Conservation (phyloP, 2,113 vertebrate species). For the Suricata suricatta region DNA sequence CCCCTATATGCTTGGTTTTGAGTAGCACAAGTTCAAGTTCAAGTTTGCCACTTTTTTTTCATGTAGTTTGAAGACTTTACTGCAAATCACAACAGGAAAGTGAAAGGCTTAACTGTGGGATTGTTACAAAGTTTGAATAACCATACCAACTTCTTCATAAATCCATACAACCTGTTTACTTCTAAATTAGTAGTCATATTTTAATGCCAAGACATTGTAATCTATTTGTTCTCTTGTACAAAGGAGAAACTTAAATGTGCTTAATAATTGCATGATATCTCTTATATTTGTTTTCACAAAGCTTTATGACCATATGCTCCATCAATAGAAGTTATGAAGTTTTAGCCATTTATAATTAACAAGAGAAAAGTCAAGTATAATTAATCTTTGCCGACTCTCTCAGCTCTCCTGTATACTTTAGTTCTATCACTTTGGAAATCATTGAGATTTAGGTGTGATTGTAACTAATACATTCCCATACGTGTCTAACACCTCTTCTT, state of each 20-base stretch:
- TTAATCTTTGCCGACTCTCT: slow-evolving; percentile 75
- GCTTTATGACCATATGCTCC: slow-evolving; percentile 44
- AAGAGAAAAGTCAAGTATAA: slow-evolving; percentile 42
- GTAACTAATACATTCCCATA: slow-evolving; percentile 87
- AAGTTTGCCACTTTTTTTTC: neutral
- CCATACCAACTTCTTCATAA: neutral
- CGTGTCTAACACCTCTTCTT: slow-evolving; percentile 87
- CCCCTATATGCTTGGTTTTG: neutral
- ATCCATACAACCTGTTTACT: neutral
- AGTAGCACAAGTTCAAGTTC: neutral
- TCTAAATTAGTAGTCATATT: neutral
- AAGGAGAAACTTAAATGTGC: neutral
- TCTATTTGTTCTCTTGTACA: neutral
- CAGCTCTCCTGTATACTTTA: slow-evolving; percentile 70
- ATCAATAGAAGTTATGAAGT: neutral
- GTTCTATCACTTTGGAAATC: slow-evolving; percentile 82
- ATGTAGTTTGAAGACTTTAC: neutral
- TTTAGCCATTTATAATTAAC: slow-evolving; percentile 54
- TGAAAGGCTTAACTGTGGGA: neutral
- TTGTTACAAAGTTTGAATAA: neutral
- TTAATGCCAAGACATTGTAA: neutral
- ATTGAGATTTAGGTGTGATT: slow-evolving; percentile 85
- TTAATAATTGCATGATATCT: neutral
- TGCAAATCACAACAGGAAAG: neutral
- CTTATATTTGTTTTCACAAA: slow-evolving; percentile 45